phyloP scores from a whole-genome alignment of 2,797 vertebrate genomes.

The Thalassophryne amazonica region DNA sequence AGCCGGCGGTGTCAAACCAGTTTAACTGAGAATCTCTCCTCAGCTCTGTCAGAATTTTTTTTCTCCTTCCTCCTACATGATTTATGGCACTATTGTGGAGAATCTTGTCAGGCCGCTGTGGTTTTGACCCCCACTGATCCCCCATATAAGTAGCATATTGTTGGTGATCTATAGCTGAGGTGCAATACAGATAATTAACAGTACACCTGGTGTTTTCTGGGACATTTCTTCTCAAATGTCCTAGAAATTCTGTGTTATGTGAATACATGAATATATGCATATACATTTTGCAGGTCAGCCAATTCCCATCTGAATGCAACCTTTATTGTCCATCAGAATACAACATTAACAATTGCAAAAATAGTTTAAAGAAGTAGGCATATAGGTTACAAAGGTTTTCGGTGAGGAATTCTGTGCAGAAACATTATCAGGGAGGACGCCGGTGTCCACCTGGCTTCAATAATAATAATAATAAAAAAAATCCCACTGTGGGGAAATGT shows the following conservation, averaged over 20 bases:
- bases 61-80: constrained; percentile 21
- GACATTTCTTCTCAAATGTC: not conserved
- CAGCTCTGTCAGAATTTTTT: not conserved
- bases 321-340: too few relatives aligned
- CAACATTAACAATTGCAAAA: too few relatives aligned
- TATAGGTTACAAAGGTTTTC: too few relatives aligned
- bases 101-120: constrained; percentile 8
- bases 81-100: constrained; percentile 31
- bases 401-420: constrained; percentile 47
- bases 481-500: constrained; percentile 59
- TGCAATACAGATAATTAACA: not conserved
- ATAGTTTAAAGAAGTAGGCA: too few relatives aligned
- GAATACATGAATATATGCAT: too few relatives aligned
- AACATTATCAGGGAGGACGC: constrained; percentile 54
- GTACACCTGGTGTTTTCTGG: not conserved
- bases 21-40: constrained; percentile 20
- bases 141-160: not conserved
- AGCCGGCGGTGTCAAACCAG: constrained; percentile 14
- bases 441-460: constrained; percentile 79
- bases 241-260: too few relatives aligned
- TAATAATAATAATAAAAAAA: constrained; percentile 71
- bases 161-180: constrained; percentile 2
- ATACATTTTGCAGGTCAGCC: too few relatives aligned
- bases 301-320: too few relatives aligned
- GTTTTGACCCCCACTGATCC: constrained; percentile 35